phyloP scores from a whole-genome alignment of 2,113 vertebrate genomes.

The Machaerirhynchus nigripectus region DNA sequence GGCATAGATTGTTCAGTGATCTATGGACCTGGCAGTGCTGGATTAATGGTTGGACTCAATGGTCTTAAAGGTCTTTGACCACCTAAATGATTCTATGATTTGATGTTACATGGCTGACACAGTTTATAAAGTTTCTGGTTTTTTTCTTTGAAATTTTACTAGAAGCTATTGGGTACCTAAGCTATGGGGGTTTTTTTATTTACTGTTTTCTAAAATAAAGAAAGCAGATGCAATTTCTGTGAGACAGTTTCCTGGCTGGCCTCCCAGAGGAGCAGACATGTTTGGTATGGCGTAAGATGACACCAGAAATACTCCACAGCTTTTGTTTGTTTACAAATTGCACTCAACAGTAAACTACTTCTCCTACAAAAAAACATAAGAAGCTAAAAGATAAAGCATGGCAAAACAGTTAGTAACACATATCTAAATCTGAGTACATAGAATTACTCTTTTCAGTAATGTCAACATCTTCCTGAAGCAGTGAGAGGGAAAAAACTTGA shows the following conservation, averaged over 20 bases:
- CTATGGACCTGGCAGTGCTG: background rate
- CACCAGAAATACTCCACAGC: constrained; percentile 19
- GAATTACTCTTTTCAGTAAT: background rate
- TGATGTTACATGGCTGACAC: background rate
- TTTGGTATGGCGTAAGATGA: constrained; percentile 1
- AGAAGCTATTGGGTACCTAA: background rate
- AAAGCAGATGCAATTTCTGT: background rate
- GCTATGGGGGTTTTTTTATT: background rate
- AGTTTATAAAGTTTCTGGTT: background rate
- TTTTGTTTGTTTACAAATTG: constrained; percentile 59
- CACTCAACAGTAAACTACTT: background rate
- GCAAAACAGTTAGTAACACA: background rate
- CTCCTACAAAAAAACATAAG: background rate
- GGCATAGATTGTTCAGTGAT: background rate
- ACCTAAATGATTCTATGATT: background rate
- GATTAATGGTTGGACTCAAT: background rate
- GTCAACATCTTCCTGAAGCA: background rate
- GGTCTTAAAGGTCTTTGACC: background rate
- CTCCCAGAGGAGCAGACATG: constrained; percentile 40
- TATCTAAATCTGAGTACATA: background rate
- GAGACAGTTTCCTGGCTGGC: constrained; percentile 30
- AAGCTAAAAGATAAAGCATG: background rate
- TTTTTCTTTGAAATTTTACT: background rate
- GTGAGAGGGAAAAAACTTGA: background rate
- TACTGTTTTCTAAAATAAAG: background rate